phyloP scores from a whole-genome alignment of 2,888 invertebrate species.

The Pediacus dermestoides region DNA sequence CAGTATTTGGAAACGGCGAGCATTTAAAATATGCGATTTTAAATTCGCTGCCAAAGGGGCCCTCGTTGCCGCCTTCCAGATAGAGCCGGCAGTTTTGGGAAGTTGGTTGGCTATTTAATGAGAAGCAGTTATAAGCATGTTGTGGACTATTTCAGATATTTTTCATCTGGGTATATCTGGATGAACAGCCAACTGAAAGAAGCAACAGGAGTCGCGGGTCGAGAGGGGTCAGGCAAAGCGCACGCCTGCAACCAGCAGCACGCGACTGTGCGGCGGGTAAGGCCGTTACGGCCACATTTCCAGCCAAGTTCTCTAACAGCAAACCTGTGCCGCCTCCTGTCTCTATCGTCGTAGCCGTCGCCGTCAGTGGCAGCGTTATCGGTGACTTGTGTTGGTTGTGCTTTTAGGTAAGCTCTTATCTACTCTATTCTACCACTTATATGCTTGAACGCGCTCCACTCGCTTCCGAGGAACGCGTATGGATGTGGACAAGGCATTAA shows the following conservation, averaged over 20 bases:
- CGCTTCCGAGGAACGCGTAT: conserved; percentile 23
- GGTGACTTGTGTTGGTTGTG: conserved; percentile 32
- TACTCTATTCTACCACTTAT: conserved; percentile 20
- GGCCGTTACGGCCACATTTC: conserved; percentile 45
- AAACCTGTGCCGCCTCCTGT: conserved; percentile 35
- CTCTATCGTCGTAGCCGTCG: too few species aligned
- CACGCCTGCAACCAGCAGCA: conserved; percentile 49
- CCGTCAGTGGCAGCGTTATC: conserved; percentile 22
- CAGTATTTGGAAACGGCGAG: conserved; percentile 26
- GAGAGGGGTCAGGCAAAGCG: conserved; percentile 54
- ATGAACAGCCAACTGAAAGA: conserved; percentile 49
- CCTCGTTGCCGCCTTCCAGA: background rate
- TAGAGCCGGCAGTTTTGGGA: conserved; percentile 15
- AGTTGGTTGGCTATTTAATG: conserved; percentile 21
- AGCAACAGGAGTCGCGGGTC: conserved; percentile 49
- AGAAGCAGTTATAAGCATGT: conserved; percentile 24
- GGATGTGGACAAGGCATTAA: too few species aligned
- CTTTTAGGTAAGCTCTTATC: conserved; percentile 32
- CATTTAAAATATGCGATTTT: conserved; percentile 22
- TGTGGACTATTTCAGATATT: conserved; percentile 34
- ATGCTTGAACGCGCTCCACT: conserved; percentile 19
- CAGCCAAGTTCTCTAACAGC: conserved; percentile 37
- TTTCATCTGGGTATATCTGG: conserved; percentile 43
- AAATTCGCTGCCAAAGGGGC: conserved; percentile 5
- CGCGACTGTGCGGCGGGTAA: conserved; percentile 47